These are phyloP conservation scores for Channa maculata DNA, from an alignment of 2,113 vertebrate species.

Conservation along the genomic window DNA sequence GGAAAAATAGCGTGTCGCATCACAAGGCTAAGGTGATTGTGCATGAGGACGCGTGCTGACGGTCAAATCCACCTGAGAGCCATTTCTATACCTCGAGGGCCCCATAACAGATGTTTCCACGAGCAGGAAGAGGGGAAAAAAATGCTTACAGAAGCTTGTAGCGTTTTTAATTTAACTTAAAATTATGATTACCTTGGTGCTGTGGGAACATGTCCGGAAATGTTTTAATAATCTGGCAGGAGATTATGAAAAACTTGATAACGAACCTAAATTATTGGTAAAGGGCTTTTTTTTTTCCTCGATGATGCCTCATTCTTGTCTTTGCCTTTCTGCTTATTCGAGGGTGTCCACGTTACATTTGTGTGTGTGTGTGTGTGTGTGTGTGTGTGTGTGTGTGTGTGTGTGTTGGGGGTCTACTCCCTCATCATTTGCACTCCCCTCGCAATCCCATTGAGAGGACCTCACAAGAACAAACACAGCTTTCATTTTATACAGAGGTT, in stretches of 20 bases:
- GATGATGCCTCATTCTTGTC: not conserved
- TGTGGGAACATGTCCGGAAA: not conserved
- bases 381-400: slow-evolving; percentile 13
- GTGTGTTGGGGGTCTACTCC: slow-evolving; percentile 32
- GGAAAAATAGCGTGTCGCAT: slow-evolving; percentile 55
- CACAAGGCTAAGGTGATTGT: slow-evolving; percentile 58
- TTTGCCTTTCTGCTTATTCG: slow-evolving; percentile 14
- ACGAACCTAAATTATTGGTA: not conserved
- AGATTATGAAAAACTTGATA: slow-evolving; percentile 1
- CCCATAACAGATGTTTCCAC: slow-evolving; percentile 10
- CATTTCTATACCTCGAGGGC: slow-evolving; percentile 15
- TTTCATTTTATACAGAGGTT: slow-evolving; percentile 62
- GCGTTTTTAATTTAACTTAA: slow-evolving; percentile 26
- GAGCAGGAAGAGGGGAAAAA: not conserved
- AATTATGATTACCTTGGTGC: slow-evolving; percentile 40
- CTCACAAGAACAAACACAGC: slow-evolving; percentile 61
- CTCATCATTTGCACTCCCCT: slow-evolving; percentile 48
- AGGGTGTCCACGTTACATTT: slow-evolving; percentile 30
- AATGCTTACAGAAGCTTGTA: slow-evolving; percentile 5
- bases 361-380: slow-evolving; percentile 15
- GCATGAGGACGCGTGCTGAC: slow-evolving; percentile 5
- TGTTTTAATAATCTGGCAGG: not conserved
- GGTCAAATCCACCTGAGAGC: slow-evolving; percentile 19
- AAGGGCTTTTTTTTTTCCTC: not conserved
- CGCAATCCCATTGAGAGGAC: slow-evolving; percentile 54